Base-by-base conservation (phyloP, 2,113 vertebrate genomes). In the Saimiri boliviensis region DNA sequence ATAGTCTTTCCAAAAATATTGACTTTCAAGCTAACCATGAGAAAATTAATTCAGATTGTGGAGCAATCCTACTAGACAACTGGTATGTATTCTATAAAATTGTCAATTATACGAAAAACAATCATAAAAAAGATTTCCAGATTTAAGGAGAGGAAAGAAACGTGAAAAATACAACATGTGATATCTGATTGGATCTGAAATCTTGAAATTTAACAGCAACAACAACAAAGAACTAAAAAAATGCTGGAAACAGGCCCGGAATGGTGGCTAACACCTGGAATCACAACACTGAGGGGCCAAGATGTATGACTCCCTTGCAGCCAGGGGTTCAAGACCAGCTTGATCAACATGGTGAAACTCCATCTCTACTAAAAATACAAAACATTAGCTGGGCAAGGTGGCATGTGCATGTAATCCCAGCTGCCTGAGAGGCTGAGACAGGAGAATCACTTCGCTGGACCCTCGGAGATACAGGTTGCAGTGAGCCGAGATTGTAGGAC, bases 1-100 rank as follows among this genome's bases (percentile, higher is more conserved):
- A 30, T 63, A 91, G n/a, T 60, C n/a, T 92, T 80, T 17, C 47
- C 60, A 27, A 68, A 90, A 85, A 85, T 68, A 77, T 17, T 47
- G 47, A 49, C 58, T 20, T 20, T 87, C 63, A 87, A 49, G 30
- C 42, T 52, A 87, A 73, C 86, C 3, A 25, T 42, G 20, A 83
- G 54, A 83, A 83, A 82, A 58, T 49, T 63, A 54, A 68, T 27
- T 80, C 52, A 70, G 60, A 76, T 60, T 11, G 54, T 17, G 35
- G 42, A 23, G 35, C 12, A 66, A 12, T 20, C 77, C 32, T 63
- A 52, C 8, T 47, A 47, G 17, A 84, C 2, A 93, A 80, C 19
- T 56, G 3, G 16, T 47, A 80, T 47, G 21, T 8, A 17, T 77
- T 79, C 47, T 86, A 58, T 35, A 70, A 76, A 89, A 93, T 77